Evolutionary conservation across 2,797 vertebrate genomes (phyloP), one percentile per base, ranked within the genome.

Genomic region (Lepilemur septentrionalis): DNA sequence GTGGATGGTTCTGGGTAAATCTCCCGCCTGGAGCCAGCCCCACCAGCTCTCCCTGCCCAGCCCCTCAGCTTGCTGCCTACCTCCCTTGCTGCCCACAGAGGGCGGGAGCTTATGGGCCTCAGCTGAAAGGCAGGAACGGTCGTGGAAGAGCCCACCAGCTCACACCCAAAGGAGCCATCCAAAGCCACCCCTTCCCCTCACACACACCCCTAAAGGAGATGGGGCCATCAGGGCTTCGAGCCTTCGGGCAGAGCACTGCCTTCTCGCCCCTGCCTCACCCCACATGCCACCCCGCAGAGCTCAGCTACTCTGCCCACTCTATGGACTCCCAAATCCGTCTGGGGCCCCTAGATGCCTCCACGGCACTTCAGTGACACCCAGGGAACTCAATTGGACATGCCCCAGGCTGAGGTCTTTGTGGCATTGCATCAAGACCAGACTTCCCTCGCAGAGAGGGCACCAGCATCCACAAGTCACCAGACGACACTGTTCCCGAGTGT

Each of bases 41-140:
- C 3, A 0, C 43, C 20, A 28, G 17, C 43, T 20, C 5, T 23
- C 35, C 17, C 32, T 25, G 2, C 17, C 38, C 75, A 57, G 32
- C 25, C 46, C 28, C 38, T 14, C 20, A 17, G 15, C 48, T 15
- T 57, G 48, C 43, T 32, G 4, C 59, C 50, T 48, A 30, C 59
- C 72, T 87, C n/a, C 78, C 28, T 5, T 25, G n/a, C 80, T 15
- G 38, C 10, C 28, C 38, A 30, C 41, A 38, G 41, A 12, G 25
- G 14, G 23, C 43, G 11, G 48, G 41, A 20, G 0, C 11, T 80
- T 17, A 35, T 5, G 23, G 22, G 55, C 35, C 25, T 59, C 2
- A 23, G 52, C 7, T 1, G 0, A 55, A 65, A 73, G 43, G 15
- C 20, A 5, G 43, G 17, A 61, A 75, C 2, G 5, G 0, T 20